A percentile compares a stretch with the other conserved stretches of the same genome.
phyloP scores from a whole-genome alignment of 53 echinoderm and acorn worm species.

The Arbacia lixula region DNA sequence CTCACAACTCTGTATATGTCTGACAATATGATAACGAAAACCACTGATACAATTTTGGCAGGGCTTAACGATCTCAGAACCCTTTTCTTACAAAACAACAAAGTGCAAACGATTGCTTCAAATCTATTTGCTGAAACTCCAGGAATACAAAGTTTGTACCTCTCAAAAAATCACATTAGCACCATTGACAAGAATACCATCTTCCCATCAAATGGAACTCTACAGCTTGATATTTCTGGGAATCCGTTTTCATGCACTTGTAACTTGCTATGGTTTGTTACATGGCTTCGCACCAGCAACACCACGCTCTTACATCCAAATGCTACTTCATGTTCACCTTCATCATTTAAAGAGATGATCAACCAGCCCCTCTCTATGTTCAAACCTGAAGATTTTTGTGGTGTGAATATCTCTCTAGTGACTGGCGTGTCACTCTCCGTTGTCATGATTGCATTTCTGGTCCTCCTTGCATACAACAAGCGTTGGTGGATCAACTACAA shows the following conservation, averaged over 20 bases:
- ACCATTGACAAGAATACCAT: background rate
- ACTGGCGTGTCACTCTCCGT: background rate
- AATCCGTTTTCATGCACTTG: slow-evolving; percentile 31
- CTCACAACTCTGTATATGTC: background rate
- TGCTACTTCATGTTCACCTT: background rate
- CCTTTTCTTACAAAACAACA: background rate
- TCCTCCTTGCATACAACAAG: background rate
- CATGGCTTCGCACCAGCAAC: background rate
- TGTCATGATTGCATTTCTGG: background rate
- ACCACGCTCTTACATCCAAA: background rate
- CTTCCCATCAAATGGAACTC: background rate
- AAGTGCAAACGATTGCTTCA: background rate
- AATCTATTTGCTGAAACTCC: background rate
- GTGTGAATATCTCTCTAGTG: background rate
- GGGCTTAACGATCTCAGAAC: background rate
- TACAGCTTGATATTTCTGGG: background rate
- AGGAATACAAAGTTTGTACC: background rate
- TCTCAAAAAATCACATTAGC: slow-evolving; percentile 2
- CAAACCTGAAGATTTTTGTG: slow-evolving; percentile 2
- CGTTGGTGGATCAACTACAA: slow-evolving; percentile 40
- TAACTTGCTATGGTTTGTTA: background rate
- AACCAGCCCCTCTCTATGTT: slow-evolving; percentile 9
- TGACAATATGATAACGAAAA: background rate
- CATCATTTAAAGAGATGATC: background rate
- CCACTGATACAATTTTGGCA: background rate